Evolutionary conservation across 1,140 invertebrate genomes (phyloP), one percentile per base, ranked within the genome.

Genomic region (Bathynomus jamesi): DNA sequence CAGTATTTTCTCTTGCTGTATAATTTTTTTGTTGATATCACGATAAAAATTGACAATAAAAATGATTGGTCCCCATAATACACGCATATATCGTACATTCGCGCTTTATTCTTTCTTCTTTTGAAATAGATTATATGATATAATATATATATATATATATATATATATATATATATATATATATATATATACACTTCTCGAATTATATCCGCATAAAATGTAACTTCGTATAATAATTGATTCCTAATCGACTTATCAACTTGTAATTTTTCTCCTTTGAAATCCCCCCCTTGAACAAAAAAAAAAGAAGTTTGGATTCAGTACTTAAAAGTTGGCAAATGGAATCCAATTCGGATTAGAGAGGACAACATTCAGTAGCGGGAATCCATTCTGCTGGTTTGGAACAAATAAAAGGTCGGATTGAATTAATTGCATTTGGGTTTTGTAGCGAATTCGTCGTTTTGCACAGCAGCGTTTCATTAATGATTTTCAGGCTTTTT

Each of bases 161-260:
- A 53, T 53, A 53, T 53, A 53, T 53, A 53, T 53, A 53, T 53
- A 53, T 53, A 53, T 53, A 53, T 53, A 53, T 53, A 53, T 53
- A 53, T 53, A 53, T 53, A 53, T 53, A 53, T 53, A 53, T 53
- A 53, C 21, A 53, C n/a, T 53, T 21, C 2, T 21, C 1, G 40
- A 2, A 53, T 53, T 40, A 17, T 17, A 53, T 53, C 40, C 40
- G 13, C 21, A 53, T 21, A 53, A 5, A 53, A 53, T 53, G 21
- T 53, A 53, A 53, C 40, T 17, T 21, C n/a, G n/a, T 53, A 17
- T 17, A 53, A 5, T 53, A 53, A 53, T 53, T 53, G 40, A 53
- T 53, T 5, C 40, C 21, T 53, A 53, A 53, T 53, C 40, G 40
- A 53, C 40, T 53, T 53, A 53, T 53, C 40, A 53, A 53, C 40